phyloP scores from a whole-genome alignment of 2,888 invertebrate species.

The Dichetophora obliterata region DNA sequence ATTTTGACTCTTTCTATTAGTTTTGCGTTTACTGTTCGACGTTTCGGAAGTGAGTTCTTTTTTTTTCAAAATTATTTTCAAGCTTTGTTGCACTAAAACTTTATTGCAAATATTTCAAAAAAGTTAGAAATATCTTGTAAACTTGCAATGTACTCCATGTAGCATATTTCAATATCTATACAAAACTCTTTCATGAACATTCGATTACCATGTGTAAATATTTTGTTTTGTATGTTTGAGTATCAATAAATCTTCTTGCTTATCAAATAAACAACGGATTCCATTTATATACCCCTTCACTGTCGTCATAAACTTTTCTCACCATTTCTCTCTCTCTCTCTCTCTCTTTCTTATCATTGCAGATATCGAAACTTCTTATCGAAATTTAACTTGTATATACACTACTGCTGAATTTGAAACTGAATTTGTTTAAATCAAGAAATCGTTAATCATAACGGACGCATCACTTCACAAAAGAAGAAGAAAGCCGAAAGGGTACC shows the following conservation, averaged over 20 bases:
- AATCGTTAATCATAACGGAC: neutral
- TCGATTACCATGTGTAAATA: too few species aligned
- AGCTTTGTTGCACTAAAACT: neutral
- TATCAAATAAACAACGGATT: neutral
- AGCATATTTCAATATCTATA: too few species aligned
- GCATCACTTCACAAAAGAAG: too few species aligned
- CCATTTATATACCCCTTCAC: neutral
- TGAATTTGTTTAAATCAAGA: conserved; percentile 25
- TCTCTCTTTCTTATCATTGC: conserved; percentile 51
- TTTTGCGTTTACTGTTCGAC: neutral
- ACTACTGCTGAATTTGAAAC: conserved; percentile 49
- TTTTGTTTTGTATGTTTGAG: too few species aligned
- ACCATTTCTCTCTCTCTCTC: neutral
- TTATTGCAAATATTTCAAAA: conserved; percentile 17
- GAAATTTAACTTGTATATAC: conserved; percentile 50
- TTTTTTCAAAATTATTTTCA: neutral
- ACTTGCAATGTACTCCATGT: too few species aligned
- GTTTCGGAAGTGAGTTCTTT: neutral
- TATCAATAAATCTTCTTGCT: neutral
- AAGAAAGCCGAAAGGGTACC: conserved; percentile 18
- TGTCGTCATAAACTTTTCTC: neutral
- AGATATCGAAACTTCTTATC: conserved; percentile 65
- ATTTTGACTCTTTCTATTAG: conserved; percentile 15
- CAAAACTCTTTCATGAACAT: too few species aligned
- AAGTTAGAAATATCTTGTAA: too few species aligned